Percentiles rank a stretch among this genome's conserved stretches.
phyloP scores from a whole-genome alignment of 2,888 invertebrate species.

The Tubulanus polymorphus region DNA sequence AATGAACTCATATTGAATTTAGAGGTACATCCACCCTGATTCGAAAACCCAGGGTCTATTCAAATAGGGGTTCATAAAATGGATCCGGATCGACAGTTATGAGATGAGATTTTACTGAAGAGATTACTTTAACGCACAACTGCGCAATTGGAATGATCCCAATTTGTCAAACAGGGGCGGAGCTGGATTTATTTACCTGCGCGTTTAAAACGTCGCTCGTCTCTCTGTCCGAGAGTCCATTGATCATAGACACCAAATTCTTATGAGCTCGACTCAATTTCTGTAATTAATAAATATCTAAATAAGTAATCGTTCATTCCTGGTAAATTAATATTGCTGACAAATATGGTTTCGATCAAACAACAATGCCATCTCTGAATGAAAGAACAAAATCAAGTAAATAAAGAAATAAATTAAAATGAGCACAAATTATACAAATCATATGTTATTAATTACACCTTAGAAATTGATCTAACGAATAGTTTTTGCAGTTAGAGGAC shows the following conservation, averaged over 20 bases:
- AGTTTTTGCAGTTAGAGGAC: no score
- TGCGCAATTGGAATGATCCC: background rate
- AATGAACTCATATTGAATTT: no score
- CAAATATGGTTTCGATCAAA: no score
- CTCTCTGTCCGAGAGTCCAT: constrained; percentile 87
- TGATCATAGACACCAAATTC: constrained; percentile 71
- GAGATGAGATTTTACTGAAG: background rate
- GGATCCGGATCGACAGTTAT: background rate
- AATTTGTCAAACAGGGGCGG: background rate
- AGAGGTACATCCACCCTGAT: no score
- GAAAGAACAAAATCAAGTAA: no score
- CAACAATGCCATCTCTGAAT: no score
- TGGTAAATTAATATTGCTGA: no score
- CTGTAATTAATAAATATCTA: constrained; percentile 60
- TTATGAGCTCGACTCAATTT: constrained; percentile 83
- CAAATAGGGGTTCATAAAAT: background rate
- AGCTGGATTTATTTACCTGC: constrained; percentile 60
- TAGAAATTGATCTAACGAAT: no score
- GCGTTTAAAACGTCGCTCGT: constrained; percentile 87
- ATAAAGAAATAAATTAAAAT: no score
- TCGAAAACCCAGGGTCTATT: background rate
- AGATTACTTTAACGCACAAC: background rate
- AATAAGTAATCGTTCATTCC: no score
- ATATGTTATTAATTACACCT: no score
- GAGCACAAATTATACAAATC: no score